Evolutionary conservation across 2,797 vertebrate species (phyloP), one percentile per base, ranked within the genome.

Genomic region (Chelon labrosus): DNA sequence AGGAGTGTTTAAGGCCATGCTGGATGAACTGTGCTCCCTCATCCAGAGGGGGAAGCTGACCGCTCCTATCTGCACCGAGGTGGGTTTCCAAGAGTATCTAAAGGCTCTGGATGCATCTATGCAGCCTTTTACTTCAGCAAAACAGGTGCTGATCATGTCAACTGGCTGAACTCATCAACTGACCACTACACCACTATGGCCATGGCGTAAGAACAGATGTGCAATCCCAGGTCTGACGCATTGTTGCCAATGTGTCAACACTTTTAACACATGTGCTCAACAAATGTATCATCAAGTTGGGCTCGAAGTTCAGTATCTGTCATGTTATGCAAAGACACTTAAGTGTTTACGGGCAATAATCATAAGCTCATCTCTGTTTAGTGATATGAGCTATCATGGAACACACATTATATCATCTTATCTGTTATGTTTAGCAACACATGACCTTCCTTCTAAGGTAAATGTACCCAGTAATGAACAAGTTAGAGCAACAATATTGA

Each of bases 81-180:
- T 98, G 59, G 70, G 70, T 0, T 90, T 99, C 10, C 86, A 93
- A 54, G 93, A 98, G 83, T 97, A 95, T 91, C 79, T 19, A 27
- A 77, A 25, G 52, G 97, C 96, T 0, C 86, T 99, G 85, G 91
- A 94, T 20, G 61, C 88, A 7, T 88, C 96, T 42, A 95, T 94
- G 95, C 94, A 95, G 75, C 97, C 97, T 20, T 98, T 96, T 31
- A 47, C 83, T 1, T 97, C 96, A 22, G 87, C 93, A 10, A 99
- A 99, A 89, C 97, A 98, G 87, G 92, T 99, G 74, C 92, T 99
- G 3, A 85, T 96, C 60, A 92, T 98, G 95, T 97, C 92, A 96
- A 38, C 3, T 5, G 17, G n/a, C 13, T 27, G 27, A 1, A 52
- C 12, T 22, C 9, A 14, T 35, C n/a, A n/a, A 11, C 2, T 31